Conservation (phyloP, 2,888 invertebrate species). For the Odontocolon sp. region DNA sequence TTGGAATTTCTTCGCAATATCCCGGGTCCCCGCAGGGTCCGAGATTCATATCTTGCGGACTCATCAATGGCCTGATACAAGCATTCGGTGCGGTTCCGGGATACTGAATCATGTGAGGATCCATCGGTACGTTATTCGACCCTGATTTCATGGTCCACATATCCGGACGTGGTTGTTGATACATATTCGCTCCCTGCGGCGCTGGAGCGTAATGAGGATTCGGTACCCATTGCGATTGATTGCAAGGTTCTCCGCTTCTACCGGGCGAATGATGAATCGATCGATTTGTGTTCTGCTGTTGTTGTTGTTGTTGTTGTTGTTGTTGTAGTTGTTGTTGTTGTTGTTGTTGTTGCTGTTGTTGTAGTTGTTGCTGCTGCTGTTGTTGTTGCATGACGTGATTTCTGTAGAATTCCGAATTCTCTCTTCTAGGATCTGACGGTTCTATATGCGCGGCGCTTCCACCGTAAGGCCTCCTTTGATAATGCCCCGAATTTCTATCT, state of each 20-base stretch:
- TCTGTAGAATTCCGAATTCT: constrained; percentile 48
- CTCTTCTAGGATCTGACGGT: constrained; percentile 38
- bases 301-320: constrained; percentile 36
- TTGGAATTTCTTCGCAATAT: constrained; percentile 44
- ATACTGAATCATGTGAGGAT: constrained; percentile 60
- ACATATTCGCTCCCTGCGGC: constrained; percentile 44
- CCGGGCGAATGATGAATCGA: constrained; percentile 55
- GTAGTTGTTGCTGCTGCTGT: constrained; percentile 34
- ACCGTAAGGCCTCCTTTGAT: constrained; percentile 36
- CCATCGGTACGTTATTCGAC: constrained; percentile 55
- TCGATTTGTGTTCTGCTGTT: constrained; percentile 9
- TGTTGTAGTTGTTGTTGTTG: constrained; percentile 37
- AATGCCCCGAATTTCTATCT: constrained; percentile 28
- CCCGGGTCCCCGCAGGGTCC: constrained; percentile 46
- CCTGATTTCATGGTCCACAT: constrained; percentile 64
- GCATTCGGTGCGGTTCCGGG: constrained; percentile 55
- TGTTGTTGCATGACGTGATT: constrained; percentile 38
- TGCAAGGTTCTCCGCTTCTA: constrained; percentile 36
- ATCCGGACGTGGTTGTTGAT: constrained; percentile 62
- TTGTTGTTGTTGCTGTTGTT: constrained; percentile 30
- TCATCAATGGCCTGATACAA: constrained; percentile 49
- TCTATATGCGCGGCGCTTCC: background rate
- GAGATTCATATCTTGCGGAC: constrained; percentile 55
- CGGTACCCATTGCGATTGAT: constrained; percentile 55
- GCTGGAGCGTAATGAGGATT: constrained; percentile 44